Evolutionary conservation across 2,113 vertebrate species (phyloP).

Genomic region (Pangasianodon hypophthalmus): DNA sequence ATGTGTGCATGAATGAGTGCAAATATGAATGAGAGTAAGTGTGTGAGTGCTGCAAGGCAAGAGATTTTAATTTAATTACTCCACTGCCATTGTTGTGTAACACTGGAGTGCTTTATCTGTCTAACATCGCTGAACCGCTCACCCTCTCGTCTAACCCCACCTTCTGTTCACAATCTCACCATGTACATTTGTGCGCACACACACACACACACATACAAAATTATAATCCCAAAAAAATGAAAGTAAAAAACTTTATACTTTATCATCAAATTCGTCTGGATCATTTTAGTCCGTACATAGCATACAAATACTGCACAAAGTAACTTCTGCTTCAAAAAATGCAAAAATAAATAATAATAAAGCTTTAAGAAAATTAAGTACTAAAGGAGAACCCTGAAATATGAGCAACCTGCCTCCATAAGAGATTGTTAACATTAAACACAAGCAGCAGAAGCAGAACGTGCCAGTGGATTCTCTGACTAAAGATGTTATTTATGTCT

Average conservation of each 20-base stretch:
- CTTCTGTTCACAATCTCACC: conserved; percentile 31
- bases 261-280: background rate
- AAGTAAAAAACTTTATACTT: background rate
- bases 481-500: conserved; percentile 4
- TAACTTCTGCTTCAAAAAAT: background rate
- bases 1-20: background rate
- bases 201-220: conserved; percentile 1
- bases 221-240: background rate
- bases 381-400: conserved; percentile 19
- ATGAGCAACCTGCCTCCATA: background rate
- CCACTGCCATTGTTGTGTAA: conserved; percentile 39
- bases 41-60: background rate
- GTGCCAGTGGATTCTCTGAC: conserved; percentile 22
- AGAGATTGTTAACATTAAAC: conserved; percentile 12
- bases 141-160: background rate
- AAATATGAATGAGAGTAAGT: background rate
- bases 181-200: background rate
- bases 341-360: background rate
- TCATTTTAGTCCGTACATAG: background rate
- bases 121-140: background rate
- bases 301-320: background rate
- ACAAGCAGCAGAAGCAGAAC: background rate
- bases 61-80: conserved; percentile 44
- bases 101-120: background rate
- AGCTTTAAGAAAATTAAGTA: background rate